phyloP scores from a whole-genome alignment of 1,140 invertebrate species.

The Akabosia matsudoensis region DNA sequence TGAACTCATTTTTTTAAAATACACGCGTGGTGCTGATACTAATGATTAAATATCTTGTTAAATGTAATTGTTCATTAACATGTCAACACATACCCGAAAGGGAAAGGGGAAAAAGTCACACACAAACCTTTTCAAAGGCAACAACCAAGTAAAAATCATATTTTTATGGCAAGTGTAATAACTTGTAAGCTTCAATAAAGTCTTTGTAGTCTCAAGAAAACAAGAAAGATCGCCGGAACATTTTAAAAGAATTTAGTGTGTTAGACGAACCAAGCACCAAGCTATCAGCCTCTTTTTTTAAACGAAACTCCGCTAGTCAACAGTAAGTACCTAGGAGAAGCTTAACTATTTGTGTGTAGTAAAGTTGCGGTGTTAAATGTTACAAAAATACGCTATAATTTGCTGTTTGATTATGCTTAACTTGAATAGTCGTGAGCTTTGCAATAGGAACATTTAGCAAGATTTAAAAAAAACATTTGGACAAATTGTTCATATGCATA shows the following conservation, averaged over 20 bases:
- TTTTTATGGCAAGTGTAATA: neutral
- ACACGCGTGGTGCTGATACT: too few relatives aligned
- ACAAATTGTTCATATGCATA: too few relatives aligned
- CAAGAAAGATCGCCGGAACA: neutral
- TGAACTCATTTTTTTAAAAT: too few relatives aligned
- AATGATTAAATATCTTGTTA: too few relatives aligned
- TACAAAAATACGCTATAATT: too few relatives aligned
- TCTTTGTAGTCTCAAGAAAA: slow-evolving; percentile 7
- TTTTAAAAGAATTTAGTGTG: neutral
- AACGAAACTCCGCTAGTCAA: neutral
- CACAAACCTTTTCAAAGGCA: neutral
- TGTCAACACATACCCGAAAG: slow-evolving; percentile 6
- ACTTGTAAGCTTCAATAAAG: neutral
- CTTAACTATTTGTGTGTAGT: too few relatives aligned
- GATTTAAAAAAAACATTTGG: too few relatives aligned
- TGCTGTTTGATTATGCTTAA: too few relatives aligned
- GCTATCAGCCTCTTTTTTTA: slow-evolving; percentile 1
- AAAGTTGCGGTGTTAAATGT: too few relatives aligned
- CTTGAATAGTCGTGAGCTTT: too few relatives aligned
- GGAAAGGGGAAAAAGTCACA: neutral
- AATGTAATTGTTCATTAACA: slow-evolving; percentile 5
- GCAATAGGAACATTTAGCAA: too few relatives aligned
- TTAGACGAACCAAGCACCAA: neutral
- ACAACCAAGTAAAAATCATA: neutral
- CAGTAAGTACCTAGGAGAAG: too few relatives aligned